Base-by-base conservation (phyloP, 2,888 invertebrate species). In the Nemurella pictetii region DNA sequence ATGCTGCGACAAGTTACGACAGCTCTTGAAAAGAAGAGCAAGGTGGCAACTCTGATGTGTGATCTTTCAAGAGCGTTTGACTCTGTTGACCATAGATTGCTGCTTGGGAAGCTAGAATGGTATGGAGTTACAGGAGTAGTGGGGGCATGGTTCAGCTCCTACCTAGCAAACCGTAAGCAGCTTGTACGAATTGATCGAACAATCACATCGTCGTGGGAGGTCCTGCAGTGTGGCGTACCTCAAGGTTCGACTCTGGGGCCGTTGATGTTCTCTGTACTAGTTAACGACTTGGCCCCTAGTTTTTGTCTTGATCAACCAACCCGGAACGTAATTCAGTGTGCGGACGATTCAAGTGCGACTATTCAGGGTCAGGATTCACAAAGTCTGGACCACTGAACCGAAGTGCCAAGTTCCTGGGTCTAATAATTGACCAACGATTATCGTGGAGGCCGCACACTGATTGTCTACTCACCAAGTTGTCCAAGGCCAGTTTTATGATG, bases 201-300 rank as follows among this genome's bases (percentile, higher is more conserved):
- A 30, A 29, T 29, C n/a, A 30, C 29, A 28, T 78, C 78, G 20
- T n/a, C 12, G 20, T 81, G 36, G 35, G 80, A 35, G 35, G 20
- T 5, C 27, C 28, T 82, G 28, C 55, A 82, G 72, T 55, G 55
- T 36, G 82, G 82, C 28, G 55, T 82, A 26, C 82, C 82, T 3
- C 82, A 82, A 55, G 72, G 82, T 15, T 82, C 82, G n/a, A 55
- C 72, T 3, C 55, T 82, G 4, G 55, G 82, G n/a, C 82, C 82
- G 25, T 26, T 55, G 12, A 28, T 82, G 27, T 82, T 82, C 72
- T 55, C 55, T 3, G 28, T 72, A 2, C 72, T 55, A 5, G 55
- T 55, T 4, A 82, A 82, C n/a, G 55, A 72, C 20, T 28, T 82
- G 27, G 78, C 29, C 78, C 55, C 82, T 26, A 82, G 28, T 25